A percentile compares a stretch with the other conserved stretches of the same genome.
Conservation (phyloP, 2,888 invertebrate species). For the Neoaliturus tenellus region DNA sequence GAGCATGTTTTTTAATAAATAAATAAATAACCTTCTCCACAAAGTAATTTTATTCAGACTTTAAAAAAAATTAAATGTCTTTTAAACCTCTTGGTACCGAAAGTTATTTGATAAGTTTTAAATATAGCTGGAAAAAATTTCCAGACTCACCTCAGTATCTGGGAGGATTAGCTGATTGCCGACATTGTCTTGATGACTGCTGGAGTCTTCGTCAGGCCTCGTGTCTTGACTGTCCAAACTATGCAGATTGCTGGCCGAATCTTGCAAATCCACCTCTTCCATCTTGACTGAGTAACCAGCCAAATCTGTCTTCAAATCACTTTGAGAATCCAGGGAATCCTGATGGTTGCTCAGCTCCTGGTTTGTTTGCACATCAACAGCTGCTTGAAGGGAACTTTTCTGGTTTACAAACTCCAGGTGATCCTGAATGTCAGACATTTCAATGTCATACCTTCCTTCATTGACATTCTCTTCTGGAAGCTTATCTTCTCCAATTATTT, state of each 20-base stretch:
- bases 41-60: no score
- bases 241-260: conserved; percentile 18
- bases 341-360: neutral
- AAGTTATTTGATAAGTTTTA: no score
- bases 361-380: conserved; percentile 3
- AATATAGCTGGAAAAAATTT: neutral
- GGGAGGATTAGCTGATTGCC: neutral
- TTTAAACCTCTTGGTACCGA: no score
- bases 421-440: conserved; percentile 5
- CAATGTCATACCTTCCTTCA: neutral
- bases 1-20: no score
- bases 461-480: neutral
- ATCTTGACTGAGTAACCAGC: conserved; percentile 15
- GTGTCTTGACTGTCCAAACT: conserved; percentile 31
- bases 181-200: neutral
- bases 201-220: neutral
- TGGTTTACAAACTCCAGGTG: conserved; percentile 12
- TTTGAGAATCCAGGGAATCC: conserved; percentile 39
- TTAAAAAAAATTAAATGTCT: no score
- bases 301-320: neutral
- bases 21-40: no score
- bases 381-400: neutral
- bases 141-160: conserved; percentile 8
- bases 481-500: neutral
- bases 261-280: conserved; percentile 4